Percentiles rank a stretch among this genome's conserved stretches.
Conservation (phyloP, 2,888 invertebrate genomes). For the Melanophora roralis region DNA sequence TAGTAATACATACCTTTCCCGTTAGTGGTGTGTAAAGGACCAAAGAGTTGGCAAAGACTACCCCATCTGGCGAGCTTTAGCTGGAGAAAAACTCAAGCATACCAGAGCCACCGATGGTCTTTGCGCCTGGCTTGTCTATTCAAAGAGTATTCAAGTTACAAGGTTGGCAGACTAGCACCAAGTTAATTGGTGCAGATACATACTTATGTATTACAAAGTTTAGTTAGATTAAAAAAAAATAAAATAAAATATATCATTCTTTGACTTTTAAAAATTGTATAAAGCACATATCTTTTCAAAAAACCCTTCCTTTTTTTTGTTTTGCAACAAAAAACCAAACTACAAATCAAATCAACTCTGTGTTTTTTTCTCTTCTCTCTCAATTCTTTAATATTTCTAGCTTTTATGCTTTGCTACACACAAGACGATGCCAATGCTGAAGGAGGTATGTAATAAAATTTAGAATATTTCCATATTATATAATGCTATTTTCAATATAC, state of each 20-base stretch:
- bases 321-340: constrained; percentile 45
- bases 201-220: no score
- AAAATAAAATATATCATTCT: background rate
- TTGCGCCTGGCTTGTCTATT: no score
- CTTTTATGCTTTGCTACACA: constrained; percentile 96
- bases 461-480: constrained; percentile 23
- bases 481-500: constrained; percentile 49
- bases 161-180: no score
- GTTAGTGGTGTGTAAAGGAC: no score
- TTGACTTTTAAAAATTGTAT: constrained; percentile 26
- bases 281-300: constrained; percentile 11
- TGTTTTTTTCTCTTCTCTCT: constrained; percentile 64
- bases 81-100: no score
- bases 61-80: no score
- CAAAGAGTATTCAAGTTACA: no score
- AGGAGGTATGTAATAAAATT: constrained; percentile 86
- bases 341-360: constrained; percentile 57
- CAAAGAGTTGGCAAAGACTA: no score
- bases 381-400: constrained; percentile 80
- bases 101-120: no score
- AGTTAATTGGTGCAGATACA: no score
- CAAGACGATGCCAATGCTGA: constrained; percentile 93
- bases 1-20: no score
- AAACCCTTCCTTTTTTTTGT: constrained; percentile 12
- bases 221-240: background rate